These are phyloP conservation scores for Tetragonula clypearis DNA, from an alignment of 1,140 invertebrate genomes.

Conservation along the genomic window DNA sequence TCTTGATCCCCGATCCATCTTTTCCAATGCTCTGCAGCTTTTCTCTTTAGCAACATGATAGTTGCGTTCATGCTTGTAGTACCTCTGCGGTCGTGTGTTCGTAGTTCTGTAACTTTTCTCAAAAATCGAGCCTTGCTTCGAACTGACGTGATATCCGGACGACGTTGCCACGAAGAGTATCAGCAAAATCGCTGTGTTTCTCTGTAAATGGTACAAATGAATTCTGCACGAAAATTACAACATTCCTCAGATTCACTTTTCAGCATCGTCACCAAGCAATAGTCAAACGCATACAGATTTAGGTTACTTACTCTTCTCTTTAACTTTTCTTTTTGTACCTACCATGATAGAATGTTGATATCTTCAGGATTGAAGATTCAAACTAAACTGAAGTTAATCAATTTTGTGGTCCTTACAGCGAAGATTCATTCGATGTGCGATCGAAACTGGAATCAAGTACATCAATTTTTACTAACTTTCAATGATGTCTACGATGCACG, in stretches of 20 bases:
- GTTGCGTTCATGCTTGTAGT: neutral
- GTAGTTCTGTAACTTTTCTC: too few species aligned
- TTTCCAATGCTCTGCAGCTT: neutral
- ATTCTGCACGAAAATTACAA: neutral
- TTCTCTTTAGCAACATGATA: neutral
- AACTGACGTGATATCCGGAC: constrained; percentile 15
- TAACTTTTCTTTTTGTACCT: constrained; percentile 4
- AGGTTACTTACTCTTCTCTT: too few species aligned
- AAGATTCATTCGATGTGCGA: too few species aligned
- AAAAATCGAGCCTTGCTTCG: neutral
- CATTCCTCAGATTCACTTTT: neutral
- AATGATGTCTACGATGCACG: too few species aligned
- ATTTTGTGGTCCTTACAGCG: too few species aligned
- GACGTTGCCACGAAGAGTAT: constrained; percentile 50
- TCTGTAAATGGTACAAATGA: constrained; percentile 49
- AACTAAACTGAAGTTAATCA: neutral
- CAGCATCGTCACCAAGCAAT: neutral
- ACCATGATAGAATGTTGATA: constrained; percentile 17
- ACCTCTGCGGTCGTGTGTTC: too few species aligned
- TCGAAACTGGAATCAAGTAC: too few species aligned
- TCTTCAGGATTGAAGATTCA: neutral
- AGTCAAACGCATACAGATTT: neutral
- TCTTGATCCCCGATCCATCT: neutral
- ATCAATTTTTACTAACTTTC: too few species aligned
- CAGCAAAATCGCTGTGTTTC: constrained; percentile 56